Conservation (phyloP, 2,888 invertebrate genomes). For the Lucinisca nassula region DNA sequence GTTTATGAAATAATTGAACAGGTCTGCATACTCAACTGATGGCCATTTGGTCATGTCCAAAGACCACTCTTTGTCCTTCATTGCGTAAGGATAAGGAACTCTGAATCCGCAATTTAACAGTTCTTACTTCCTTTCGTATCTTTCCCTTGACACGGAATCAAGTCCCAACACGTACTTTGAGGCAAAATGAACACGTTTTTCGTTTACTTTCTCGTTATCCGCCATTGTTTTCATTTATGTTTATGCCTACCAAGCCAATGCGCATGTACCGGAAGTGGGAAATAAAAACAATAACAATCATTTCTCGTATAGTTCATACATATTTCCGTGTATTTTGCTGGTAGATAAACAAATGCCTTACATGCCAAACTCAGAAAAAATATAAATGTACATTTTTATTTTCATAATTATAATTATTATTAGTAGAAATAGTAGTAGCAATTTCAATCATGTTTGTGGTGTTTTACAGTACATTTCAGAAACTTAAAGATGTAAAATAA, state of each 20-base stretch:
- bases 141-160: background rate
- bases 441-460: too few species aligned
- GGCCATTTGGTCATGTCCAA: constrained; percentile 5
- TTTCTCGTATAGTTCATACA: background rate
- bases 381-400: too few species aligned
- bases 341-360: too few species aligned
- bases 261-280: background rate
- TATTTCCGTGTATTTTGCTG: too few species aligned
- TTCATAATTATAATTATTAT: too few species aligned
- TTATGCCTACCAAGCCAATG: background rate
- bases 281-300: background rate
- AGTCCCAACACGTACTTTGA: background rate
- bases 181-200: background rate
- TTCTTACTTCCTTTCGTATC: background rate
- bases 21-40: background rate
- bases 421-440: too few species aligned
- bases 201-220: background rate
- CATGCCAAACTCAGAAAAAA: too few species aligned
- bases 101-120: background rate
- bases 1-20: constrained; percentile 25
- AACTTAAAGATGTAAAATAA: too few species aligned
- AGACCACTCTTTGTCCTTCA: background rate
- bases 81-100: background rate
- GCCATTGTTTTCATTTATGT: background rate
- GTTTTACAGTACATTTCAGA: too few species aligned